Conservation (phyloP, 2,888 invertebrate genomes). For the Drosophila leonis region DNA sequence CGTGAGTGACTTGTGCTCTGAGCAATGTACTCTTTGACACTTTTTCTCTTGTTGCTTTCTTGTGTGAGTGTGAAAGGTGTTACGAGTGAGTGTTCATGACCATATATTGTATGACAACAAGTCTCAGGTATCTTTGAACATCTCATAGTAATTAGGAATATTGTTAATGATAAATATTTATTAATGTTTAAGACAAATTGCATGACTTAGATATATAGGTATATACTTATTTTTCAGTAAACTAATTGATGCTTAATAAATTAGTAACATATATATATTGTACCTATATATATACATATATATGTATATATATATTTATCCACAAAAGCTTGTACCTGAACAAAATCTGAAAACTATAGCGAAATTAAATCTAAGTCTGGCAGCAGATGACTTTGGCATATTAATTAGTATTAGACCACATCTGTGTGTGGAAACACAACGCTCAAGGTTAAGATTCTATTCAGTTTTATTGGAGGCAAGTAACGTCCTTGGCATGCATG, state of each 20-base stretch:
- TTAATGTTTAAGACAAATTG: too few relatives aligned
- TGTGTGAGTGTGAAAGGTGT: conserved; percentile 28
- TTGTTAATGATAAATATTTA: background rate
- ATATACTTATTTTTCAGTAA: too few relatives aligned
- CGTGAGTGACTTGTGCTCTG: conserved; percentile 1
- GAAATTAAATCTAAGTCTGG: conserved; percentile 1
- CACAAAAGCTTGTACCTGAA: too few relatives aligned
- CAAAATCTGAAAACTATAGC: too few relatives aligned
- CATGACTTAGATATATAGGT: too few relatives aligned
- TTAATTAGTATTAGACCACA: conserved; percentile 12
- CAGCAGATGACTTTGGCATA: conserved; percentile 9
- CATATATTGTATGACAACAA: conserved; percentile 43
- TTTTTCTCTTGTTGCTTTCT: conserved; percentile 3
- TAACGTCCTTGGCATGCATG: background rate
- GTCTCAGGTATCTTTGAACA: background rate
- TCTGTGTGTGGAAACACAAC: background rate
- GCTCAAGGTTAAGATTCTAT: conserved; percentile 36
- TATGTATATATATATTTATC: too few relatives aligned
- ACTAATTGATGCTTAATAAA: too few relatives aligned
- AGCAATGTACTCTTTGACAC: conserved; percentile 26
- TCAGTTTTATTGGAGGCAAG: conserved; percentile 1
- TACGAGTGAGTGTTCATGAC: conserved; percentile 6
- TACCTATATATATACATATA: too few relatives aligned
- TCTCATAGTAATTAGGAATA: background rate
- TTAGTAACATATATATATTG: too few relatives aligned